phyloP scores from a whole-genome alignment of 1,140 invertebrate species.

The Zaprionus capensis region DNA sequence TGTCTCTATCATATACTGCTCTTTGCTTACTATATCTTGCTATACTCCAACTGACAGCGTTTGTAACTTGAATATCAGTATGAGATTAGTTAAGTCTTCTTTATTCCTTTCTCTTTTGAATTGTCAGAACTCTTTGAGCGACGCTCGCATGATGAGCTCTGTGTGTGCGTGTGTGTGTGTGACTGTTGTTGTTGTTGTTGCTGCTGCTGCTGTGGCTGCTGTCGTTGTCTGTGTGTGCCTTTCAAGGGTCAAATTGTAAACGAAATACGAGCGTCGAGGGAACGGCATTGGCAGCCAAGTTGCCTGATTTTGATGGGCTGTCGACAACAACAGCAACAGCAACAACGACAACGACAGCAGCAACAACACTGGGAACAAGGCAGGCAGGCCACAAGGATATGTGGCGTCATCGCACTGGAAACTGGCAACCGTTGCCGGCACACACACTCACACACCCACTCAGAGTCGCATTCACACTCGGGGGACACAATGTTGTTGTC shows the following conservation, averaged over 20 bases:
- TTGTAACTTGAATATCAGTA: no score
- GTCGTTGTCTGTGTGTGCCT: constrained; percentile 59
- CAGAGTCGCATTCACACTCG: constrained; percentile 50
- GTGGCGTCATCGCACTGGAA: constrained; percentile 59
- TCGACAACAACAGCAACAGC: constrained; percentile 56
- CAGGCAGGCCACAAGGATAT: constrained; percentile 59
- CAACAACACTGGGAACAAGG: constrained; percentile 45
- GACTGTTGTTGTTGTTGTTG: neutral
- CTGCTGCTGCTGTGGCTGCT: constrained; percentile 28
- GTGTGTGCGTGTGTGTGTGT: constrained; percentile 23
- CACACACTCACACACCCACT: constrained; percentile 28
- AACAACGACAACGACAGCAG: constrained; percentile 12
- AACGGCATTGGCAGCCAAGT: constrained; percentile 42
- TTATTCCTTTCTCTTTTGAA: neutral
- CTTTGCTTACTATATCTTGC: no score
- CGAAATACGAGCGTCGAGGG: constrained; percentile 69
- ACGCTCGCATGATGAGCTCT: constrained; percentile 27
- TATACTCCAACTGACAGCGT: no score
- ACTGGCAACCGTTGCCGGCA: constrained; percentile 40
- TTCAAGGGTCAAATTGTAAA: constrained; percentile 77
- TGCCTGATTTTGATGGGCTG: constrained; percentile 74
- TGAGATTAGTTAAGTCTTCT: no score
- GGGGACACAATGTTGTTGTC: constrained; percentile 75
- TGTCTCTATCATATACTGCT: no score
- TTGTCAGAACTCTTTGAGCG: neutral